phyloP scores from a whole-genome alignment of 1,140 invertebrate species.

The Venustaconcha ellipsiformis region DNA sequence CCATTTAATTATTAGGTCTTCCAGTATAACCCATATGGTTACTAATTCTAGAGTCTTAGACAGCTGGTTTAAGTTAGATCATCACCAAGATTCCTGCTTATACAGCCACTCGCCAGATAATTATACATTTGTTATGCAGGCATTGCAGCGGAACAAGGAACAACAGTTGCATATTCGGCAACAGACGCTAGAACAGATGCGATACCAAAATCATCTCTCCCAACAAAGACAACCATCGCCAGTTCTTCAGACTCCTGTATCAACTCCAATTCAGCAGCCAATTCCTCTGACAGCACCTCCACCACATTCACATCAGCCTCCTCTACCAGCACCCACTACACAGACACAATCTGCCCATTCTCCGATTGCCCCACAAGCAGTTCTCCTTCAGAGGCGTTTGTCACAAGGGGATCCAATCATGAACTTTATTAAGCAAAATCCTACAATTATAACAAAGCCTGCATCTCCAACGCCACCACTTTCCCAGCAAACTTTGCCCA shows the following conservation, averaged over 20 bases:
- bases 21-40: too few relatives aligned
- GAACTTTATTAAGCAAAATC: constrained; percentile 63
- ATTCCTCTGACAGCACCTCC: not conserved
- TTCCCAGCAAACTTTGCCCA: constrained; percentile 10
- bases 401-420: constrained; percentile 76
- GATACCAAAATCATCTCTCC: not conserved
- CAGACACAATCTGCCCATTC: constrained; percentile 62
- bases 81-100: too few relatives aligned
- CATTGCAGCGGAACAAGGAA: constrained; percentile 59
- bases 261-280: not conserved
- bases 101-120: too few relatives aligned
- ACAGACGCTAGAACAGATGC: constrained; percentile 45
- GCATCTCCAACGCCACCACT: constrained; percentile 56
- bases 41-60: too few relatives aligned
- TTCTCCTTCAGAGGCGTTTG: constrained; percentile 75
- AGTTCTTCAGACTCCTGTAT: not conserved
- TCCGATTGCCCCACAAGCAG: constrained; percentile 71
- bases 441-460: constrained; percentile 62
- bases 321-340: constrained; percentile 28
- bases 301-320: constrained; percentile 11
- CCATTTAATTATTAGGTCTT: too few relatives aligned
- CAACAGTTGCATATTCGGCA: constrained; percentile 60
- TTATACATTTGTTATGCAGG: constrained; percentile 39
- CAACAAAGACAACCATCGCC: not conserved
- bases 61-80: too few relatives aligned